Percentiles rank a stretch among this genome's conserved stretches.
These are phyloP conservation scores for Liparis tanakae DNA, from an alignment of 2,797 vertebrate genomes.

Conservation along the genomic window DNA sequence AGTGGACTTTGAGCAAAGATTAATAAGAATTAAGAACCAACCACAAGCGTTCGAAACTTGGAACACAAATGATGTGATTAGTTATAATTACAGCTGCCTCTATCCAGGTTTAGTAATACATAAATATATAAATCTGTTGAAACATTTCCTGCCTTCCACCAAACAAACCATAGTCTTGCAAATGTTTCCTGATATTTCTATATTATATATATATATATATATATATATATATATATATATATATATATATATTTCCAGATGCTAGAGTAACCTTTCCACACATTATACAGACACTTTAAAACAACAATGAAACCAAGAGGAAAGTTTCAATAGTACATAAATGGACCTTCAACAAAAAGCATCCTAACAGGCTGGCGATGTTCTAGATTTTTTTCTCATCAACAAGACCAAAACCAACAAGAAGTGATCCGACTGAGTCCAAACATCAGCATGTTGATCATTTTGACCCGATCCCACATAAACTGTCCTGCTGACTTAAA, in stretches of 20 bases:
- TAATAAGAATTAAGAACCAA: background rate
- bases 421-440: background rate
- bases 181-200: background rate
- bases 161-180: background rate
- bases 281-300: background rate
- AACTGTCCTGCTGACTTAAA: background rate
- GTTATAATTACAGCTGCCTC: background rate
- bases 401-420: conserved; percentile 13
- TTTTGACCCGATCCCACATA: background rate
- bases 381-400: background rate
- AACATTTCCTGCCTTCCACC: background rate
- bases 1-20: background rate
- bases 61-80: background rate
- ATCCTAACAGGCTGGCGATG: background rate
- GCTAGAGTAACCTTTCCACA: background rate
- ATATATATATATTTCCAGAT: background rate
- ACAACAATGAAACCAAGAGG: background rate
- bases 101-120: background rate
- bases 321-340: background rate
- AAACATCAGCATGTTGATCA: background rate
- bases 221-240: too few relatives aligned
- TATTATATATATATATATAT: too few relatives aligned
- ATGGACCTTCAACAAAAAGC: background rate
- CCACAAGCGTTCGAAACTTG: background rate
- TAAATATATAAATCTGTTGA: background rate